Percentiles rank a stretch among this genome's conserved stretches.
These are phyloP conservation scores for Microchirus variegatus DNA, from an alignment of 2,797 vertebrate genomes.

Conservation along the genomic window DNA sequence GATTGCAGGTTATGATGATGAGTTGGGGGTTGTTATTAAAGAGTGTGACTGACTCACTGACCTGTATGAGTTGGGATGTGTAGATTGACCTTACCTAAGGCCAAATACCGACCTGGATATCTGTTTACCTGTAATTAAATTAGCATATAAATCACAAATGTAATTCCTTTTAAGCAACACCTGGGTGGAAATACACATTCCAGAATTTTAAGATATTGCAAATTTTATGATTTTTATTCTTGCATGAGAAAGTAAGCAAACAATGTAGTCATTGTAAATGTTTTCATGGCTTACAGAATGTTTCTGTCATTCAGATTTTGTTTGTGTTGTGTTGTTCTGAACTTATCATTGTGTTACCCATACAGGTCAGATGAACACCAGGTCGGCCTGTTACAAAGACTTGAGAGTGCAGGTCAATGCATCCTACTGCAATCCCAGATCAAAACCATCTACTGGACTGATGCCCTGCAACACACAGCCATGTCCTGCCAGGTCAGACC, in stretches of 20 bases:
- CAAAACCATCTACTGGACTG: conserved; percentile 77
- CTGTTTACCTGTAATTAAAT: conserved; percentile 6
- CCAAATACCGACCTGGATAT: conserved; percentile 47
- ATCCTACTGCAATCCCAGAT: conserved; percentile 84
- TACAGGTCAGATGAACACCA: conserved; percentile 86
- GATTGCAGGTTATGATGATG: conserved; percentile 61
- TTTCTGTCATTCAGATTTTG: neutral
- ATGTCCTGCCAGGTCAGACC: conserved; percentile 81
- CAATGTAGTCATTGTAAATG: no score
- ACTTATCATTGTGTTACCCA: conserved; percentile 6
- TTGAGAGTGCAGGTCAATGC: conserved; percentile 83
- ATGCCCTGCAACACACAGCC: conserved; percentile 84
- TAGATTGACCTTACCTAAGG: conserved; percentile 53
- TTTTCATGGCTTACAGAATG: no score
- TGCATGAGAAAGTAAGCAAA: no score
- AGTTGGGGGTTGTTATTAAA: conserved; percentile 70
- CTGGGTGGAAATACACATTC: no score
- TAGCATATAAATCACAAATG: no score
- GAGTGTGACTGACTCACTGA: conserved; percentile 69
- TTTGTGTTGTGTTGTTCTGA: neutral
- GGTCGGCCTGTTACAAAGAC: conserved; percentile 86
- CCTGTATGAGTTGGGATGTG: conserved; percentile 48
- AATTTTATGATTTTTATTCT: no score
- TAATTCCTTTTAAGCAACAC: no score
- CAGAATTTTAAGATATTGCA: no score